Conservation (phyloP, 2,113 vertebrate genomes). For the Engystomops pustulosus region DNA sequence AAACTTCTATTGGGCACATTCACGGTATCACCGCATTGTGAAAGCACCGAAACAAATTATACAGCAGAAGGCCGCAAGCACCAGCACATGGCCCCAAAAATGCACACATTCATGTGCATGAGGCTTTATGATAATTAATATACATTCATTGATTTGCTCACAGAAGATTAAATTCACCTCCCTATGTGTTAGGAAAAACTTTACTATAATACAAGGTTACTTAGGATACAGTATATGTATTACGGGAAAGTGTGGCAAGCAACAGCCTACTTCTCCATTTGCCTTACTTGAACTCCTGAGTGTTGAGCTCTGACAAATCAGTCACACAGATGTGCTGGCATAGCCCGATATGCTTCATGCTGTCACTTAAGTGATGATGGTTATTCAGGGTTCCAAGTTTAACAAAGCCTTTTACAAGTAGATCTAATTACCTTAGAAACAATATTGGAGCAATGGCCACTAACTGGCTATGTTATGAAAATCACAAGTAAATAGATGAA, state of each 20-base stretch:
- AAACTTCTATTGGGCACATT: too few relatives aligned
- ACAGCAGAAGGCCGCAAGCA: too few relatives aligned
- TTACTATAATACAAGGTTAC: background rate
- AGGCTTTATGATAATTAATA: too few relatives aligned
- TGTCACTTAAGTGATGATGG: constrained; percentile 41
- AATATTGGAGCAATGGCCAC: constrained; percentile 40
- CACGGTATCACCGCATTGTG: too few relatives aligned
- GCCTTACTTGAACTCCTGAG: constrained; percentile 23
- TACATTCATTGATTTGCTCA: too few relatives aligned
- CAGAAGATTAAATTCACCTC: too few relatives aligned
- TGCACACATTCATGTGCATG: too few relatives aligned
- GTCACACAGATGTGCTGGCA: constrained; percentile 36
- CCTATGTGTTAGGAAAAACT: too few relatives aligned
- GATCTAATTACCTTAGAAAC: constrained; percentile 28
- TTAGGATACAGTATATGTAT: background rate
- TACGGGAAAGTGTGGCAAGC: background rate
- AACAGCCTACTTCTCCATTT: background rate
- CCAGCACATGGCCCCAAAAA: too few relatives aligned
- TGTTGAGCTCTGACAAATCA: constrained; percentile 35
- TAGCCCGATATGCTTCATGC: constrained; percentile 20
- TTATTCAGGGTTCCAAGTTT: constrained; percentile 39
- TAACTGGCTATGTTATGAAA: constrained; percentile 28
- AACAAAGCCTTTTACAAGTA: constrained; percentile 41
- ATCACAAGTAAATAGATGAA: constrained; percentile 44
- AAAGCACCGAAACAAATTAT: too few relatives aligned